phyloP scores from a whole-genome alignment of 2,113 vertebrate species.

The Callospermophilus lateralis region DNA sequence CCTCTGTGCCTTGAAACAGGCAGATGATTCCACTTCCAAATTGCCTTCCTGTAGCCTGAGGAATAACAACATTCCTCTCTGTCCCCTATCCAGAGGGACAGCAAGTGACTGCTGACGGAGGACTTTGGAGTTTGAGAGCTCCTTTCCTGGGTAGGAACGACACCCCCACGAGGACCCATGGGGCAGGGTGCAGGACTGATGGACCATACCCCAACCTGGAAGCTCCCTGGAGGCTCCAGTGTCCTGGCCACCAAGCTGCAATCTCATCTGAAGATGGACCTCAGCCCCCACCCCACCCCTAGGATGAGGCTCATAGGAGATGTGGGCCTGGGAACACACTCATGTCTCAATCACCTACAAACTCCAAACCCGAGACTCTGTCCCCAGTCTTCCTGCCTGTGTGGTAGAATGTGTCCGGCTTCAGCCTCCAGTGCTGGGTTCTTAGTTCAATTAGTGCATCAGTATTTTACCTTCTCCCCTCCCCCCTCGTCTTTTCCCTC shows the following conservation, averaged over 20 bases:
- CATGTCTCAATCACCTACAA: background rate
- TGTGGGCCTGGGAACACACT: accelerated
- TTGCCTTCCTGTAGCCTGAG: background rate
- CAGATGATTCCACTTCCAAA: background rate
- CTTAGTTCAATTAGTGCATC: background rate
- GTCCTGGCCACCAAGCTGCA: accelerated
- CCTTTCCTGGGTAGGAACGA: background rate
- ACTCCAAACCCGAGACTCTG: background rate
- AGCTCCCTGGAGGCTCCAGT: accelerated
- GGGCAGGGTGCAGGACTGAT: background rate
- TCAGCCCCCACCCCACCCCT: accelerated
- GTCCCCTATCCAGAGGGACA: no score
- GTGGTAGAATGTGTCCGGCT: background rate
- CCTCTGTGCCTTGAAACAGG: background rate
- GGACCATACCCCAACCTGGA: accelerated
- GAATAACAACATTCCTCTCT: background rate
- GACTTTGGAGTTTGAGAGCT: background rate
- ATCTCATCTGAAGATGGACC: background rate
- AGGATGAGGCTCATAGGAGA: accelerated
- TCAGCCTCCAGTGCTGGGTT: background rate
- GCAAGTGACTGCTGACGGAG: accelerated
- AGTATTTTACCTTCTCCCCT: background rate
- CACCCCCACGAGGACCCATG: accelerated
- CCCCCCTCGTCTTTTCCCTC: background rate
- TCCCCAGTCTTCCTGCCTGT: accelerated